phyloP scores from a whole-genome alignment of 2,888 invertebrate genomes.

The Lasioglossum marginatum region DNA sequence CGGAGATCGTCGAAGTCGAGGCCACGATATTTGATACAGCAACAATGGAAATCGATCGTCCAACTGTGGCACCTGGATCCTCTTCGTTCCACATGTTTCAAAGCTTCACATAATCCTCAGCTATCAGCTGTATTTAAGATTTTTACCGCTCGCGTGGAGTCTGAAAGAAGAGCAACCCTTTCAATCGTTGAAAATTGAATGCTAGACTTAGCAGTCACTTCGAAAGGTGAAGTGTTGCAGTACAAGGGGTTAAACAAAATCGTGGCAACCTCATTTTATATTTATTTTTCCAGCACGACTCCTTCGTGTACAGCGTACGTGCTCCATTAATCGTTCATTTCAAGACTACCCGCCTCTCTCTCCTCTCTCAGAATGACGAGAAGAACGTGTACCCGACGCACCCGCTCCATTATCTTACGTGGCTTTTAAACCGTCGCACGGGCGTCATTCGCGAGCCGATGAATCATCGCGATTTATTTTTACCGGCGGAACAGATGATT shows the following conservation, averaged over 20 bases:
- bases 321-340: not conserved
- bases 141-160: not conserved
- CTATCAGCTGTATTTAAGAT: not conserved
- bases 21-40: not conserved
- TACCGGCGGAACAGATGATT: constrained; percentile 4
- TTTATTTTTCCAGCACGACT: not conserved
- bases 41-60: not conserved
- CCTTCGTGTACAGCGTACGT: not conserved
- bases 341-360: not conserved
- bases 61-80: not conserved
- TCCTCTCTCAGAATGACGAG: not conserved
- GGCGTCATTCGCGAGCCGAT: constrained; percentile 6
- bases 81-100: not conserved
- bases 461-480: constrained; percentile 41
- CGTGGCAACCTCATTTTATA: not conserved
- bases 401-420: not conserved
- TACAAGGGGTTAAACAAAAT: not conserved
- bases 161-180: not conserved
- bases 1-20: not conserved
- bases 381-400: not conserved
- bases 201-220: not conserved
- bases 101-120: not conserved
- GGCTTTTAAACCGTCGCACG: constrained; percentile 14
- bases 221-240: not conserved
- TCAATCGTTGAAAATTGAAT: not conserved